Conservation (phyloP, 2,113 vertebrate species). For the Bettongia penicillata region DNA sequence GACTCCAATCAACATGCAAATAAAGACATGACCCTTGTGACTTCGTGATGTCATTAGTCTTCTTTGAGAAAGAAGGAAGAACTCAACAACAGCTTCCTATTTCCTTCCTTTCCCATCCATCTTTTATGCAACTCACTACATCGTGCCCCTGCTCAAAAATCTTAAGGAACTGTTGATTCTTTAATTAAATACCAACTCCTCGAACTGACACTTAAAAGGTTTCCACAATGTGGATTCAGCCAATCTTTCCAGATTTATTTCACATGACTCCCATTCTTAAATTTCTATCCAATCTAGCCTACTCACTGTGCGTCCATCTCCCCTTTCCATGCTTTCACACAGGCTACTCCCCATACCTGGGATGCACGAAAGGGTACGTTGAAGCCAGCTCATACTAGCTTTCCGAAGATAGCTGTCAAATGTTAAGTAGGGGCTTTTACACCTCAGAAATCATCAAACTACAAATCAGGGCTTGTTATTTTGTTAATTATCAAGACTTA, state of each 20-base stretch:
- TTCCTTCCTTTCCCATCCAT: not conserved
- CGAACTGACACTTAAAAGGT: too few species aligned
- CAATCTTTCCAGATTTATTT: not conserved
- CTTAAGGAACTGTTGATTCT: not conserved
- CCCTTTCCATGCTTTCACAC: not conserved
- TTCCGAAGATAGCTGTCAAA: not conserved
- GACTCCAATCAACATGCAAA: too few species aligned
- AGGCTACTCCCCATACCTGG: not conserved
- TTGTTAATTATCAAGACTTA: not conserved
- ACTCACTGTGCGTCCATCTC: not conserved
- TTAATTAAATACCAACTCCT: not conserved
- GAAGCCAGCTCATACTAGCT: not conserved
- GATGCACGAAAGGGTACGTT: not conserved
- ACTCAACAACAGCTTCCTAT: not conserved
- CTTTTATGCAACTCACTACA: too few species aligned
- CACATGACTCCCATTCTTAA: not conserved
- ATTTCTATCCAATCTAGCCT: not conserved
- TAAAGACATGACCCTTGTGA: too few species aligned
- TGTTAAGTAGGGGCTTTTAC: not conserved
- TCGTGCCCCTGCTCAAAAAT: not conserved
- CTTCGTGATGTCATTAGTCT: too few species aligned
- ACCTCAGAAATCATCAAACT: not conserved
- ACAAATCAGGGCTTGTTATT: not conserved
- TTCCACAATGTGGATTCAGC: not conserved
- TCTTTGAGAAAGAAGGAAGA: too few species aligned